phyloP scores from a whole-genome alignment of 2,113 vertebrate species.

The Tenebrosternarchus preto region DNA sequence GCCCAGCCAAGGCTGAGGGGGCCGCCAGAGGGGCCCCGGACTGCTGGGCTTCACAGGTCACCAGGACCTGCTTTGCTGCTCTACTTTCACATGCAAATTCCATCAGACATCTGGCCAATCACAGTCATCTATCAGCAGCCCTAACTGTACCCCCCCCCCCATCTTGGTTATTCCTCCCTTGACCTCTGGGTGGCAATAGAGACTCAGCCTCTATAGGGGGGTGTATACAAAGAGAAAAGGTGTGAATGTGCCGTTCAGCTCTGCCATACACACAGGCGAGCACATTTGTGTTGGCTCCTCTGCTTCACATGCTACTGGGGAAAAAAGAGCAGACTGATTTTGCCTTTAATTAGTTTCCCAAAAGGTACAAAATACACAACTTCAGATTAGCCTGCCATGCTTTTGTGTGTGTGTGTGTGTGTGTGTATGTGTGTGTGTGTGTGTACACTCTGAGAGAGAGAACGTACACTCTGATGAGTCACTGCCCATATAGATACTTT shows the following conservation, averaged over 20 bases:
- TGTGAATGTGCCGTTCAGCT: constrained; percentile 38
- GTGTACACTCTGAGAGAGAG: constrained; percentile 37
- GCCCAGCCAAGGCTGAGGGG: constrained; percentile 42
- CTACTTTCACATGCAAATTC: constrained; percentile 26
- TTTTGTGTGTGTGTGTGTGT: not conserved
- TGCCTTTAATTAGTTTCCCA: constrained; percentile 44
- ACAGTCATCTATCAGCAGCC: not conserved
- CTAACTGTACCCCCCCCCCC: not conserved
- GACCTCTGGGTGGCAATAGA: constrained; percentile 75
- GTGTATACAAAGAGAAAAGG: constrained; percentile 49
- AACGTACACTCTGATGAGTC: constrained; percentile 27
- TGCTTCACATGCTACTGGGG: constrained; percentile 15
- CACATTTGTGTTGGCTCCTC: constrained; percentile 46
- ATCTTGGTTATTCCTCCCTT: constrained; percentile 27
- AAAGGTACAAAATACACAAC: constrained; percentile 19
- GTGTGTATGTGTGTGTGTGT: not conserved
- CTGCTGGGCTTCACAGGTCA: constrained; percentile 24
- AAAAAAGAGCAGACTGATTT: constrained; percentile 29
- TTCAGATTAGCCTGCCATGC: constrained; percentile 5
- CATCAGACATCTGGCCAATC: constrained; percentile 23
- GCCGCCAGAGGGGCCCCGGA: constrained; percentile 18
- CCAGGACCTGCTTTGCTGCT: constrained; percentile 15
- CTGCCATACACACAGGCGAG: constrained; percentile 43
- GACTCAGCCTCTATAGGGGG: constrained; percentile 57
- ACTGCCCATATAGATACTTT: constrained; percentile 29